These are phyloP conservation scores for Hermaeophaga mercurialis DNA, from an alignment of 2,888 invertebrate genomes.

Conservation along the genomic window DNA sequence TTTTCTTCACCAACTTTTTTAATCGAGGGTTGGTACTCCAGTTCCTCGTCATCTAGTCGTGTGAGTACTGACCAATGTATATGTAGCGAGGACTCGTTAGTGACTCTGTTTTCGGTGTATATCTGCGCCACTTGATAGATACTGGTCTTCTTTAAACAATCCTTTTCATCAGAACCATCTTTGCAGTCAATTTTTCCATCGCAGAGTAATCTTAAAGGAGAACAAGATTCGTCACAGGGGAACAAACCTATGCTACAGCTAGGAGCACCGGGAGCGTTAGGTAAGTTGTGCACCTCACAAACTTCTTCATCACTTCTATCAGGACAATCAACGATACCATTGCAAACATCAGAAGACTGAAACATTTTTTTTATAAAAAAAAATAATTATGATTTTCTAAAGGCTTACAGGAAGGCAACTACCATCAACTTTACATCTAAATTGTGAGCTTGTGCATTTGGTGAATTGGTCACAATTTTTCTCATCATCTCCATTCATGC, in stretches of 20 bases:
- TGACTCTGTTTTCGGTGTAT: constrained; percentile 63
- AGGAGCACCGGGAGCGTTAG: constrained; percentile 55
- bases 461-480: constrained; percentile 46
- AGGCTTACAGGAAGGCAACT: constrained; percentile 62
- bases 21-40: constrained; percentile 74
- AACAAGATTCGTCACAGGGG: constrained; percentile 67
- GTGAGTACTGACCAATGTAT: constrained; percentile 19
- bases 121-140: constrained; percentile 63
- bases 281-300: constrained; percentile 51
- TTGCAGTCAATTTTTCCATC: constrained; percentile 73
- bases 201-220: constrained; percentile 66
- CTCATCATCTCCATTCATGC: constrained; percentile 68
- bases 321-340: constrained; percentile 62
- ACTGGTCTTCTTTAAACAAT: constrained; percentile 61
- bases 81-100: constrained; percentile 16
- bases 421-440: constrained; percentile 67
- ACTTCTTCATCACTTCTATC: constrained; percentile 62
- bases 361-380: background rate
- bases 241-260: constrained; percentile 62
- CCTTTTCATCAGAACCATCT: constrained; percentile 75
- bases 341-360: constrained; percentile 59
- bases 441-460: constrained; percentile 58
- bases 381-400: background rate
- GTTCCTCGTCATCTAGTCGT: constrained; percentile 52
- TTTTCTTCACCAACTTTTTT: constrained; percentile 56